Conservation (phyloP, 2,113 vertebrate genomes). For the Nothocercus nigrocapillus region DNA sequence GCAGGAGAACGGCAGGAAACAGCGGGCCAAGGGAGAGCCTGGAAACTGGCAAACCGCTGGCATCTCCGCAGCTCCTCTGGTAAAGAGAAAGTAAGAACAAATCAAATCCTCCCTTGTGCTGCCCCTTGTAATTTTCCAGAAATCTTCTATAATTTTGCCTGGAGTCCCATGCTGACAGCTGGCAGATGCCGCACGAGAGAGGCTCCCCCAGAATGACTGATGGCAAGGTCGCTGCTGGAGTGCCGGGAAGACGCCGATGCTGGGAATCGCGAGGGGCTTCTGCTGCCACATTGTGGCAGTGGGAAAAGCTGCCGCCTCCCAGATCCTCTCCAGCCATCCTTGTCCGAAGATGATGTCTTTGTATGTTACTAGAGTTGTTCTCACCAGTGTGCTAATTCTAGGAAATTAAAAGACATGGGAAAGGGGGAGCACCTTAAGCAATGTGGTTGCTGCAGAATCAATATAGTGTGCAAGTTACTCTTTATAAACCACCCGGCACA, state of each 20-base stretch:
- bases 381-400: not conserved
- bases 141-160: conserved; percentile 56
- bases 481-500: not conserved
- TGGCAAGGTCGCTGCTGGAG: conserved; percentile 54
- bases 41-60: not conserved
- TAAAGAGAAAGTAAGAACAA: conserved; percentile 30
- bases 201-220: conserved; percentile 23
- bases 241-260: not conserved
- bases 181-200: conserved; percentile 59
- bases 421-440: not conserved
- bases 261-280: not conserved
- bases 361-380: not conserved
- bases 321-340: not conserved
- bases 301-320: not conserved
- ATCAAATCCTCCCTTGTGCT: conserved; percentile 40
- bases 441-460: not conserved
- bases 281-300: conserved; percentile 60
- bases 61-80: conserved; percentile 14
- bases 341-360: not conserved
- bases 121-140: conserved; percentile 58
- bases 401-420: not conserved
- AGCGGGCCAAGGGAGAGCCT: not conserved
- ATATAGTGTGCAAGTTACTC: conserved; percentile 8
- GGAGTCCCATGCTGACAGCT: conserved; percentile 60
- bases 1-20: not conserved